Evolutionary conservation across 2,113 vertebrate species (phyloP).

Genomic region (Hemibagrus wyckioides): DNA sequence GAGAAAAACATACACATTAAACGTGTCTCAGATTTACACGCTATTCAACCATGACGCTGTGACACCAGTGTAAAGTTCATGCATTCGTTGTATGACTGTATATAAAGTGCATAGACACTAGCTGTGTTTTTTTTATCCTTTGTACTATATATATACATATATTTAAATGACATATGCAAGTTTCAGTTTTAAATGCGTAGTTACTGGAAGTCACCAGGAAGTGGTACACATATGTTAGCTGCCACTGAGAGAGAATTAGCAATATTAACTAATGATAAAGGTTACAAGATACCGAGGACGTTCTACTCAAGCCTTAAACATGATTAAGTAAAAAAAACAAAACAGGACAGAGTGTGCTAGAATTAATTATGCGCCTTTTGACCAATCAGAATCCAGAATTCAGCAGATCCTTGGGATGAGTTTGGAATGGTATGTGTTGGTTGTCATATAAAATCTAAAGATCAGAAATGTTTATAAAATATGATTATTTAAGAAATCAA

Average conservation of each 20-base stretch:
- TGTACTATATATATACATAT: not conserved
- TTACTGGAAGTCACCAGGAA: not conserved
- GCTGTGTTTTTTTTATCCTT: not conserved
- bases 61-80: not conserved
- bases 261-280: not conserved
- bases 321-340: not conserved
- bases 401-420: not conserved
- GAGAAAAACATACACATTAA: not conserved
- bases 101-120: not conserved
- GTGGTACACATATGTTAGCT: not conserved
- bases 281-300: not conserved
- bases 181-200: not conserved
- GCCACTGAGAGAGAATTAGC: not conserved
- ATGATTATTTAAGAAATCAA: not conserved
- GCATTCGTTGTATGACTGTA: not conserved
- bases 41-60: not conserved
- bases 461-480: not conserved
- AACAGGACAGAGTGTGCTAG: not conserved
- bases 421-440: not conserved
- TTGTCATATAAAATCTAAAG: not conserved
- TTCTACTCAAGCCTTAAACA: not conserved
- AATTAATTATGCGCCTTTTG: not conserved
- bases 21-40: not conserved
- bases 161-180: not conserved
- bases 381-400: not conserved